Evolutionary conservation across 2,797 vertebrate genomes (phyloP), one percentile per base, ranked within the genome.

Genomic region (Sternotherus odoratus): DNA sequence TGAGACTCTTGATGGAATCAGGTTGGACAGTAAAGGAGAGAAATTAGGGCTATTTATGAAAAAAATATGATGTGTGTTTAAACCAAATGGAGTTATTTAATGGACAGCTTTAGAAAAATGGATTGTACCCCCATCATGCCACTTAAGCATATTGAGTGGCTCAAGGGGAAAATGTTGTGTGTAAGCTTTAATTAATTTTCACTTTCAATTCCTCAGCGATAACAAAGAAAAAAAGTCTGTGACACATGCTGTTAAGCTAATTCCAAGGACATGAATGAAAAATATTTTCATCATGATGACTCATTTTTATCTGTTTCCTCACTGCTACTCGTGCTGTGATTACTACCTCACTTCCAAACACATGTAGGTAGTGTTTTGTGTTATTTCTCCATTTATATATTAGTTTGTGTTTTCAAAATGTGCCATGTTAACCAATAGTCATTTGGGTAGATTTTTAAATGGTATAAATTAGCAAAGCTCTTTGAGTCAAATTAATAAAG

Each of bases 101-200:
- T 94, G 85, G 92, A 90, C 63, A 95, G 49, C 88, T 95, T 95
- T 91, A 93, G 87, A 91, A 95, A 95, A 97, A 92, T 93, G 82
- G 79, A 90, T 94, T 16, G 26, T 79, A 88, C 19, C 54, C 63
- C 75, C n/a, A 82, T 96, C 92, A 81, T 36, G 57, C 28, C 84
- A 94, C 86, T 97, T 94, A 79, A 91, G 48, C 53, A 88, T 95
- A 94, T 51, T 95, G 93, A 97, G 74, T 91, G 96, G 88, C 96
- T 97, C 91, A 86, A 95, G 94, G 96, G 95, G 77, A 95, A 97
- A 96, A 92, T 54, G 13, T 91, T 94, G 39, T 91, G 83, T 87
- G 49, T 72, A 95, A 93, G 74, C 50, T 97, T 97, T 96, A 97
- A 97, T 97, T 98, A 97, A 97, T 97, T 97, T 95, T 79, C 57